Evolutionary conservation across 2,888 invertebrate species (phyloP).

Genomic region (Sinhomidia bicolor): DNA sequence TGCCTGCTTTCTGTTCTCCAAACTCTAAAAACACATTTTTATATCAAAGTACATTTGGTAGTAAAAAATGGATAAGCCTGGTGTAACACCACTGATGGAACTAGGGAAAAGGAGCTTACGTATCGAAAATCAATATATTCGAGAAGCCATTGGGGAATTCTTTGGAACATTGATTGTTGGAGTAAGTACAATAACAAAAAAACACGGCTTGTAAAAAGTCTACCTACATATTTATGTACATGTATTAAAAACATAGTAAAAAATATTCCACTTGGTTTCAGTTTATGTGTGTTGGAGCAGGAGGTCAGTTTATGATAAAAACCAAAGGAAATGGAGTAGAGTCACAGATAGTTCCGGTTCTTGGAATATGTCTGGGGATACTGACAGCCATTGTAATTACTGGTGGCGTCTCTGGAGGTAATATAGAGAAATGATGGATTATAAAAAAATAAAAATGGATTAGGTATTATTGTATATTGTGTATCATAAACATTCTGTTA

Average conservation of each 20-base stretch:
- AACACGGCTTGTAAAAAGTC: too few relatives aligned
- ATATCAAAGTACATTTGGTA: too few relatives aligned
- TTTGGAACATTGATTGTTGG: constrained; percentile 75
- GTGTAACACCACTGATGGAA: constrained; percentile 69
- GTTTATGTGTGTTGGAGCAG: constrained; percentile 77
- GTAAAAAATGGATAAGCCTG: constrained; percentile 54
- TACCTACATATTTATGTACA: background rate
- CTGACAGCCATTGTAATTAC: constrained; percentile 71
- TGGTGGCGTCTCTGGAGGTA: constrained; percentile 76
- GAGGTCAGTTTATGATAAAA: constrained; percentile 20
- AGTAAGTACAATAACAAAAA: too few relatives aligned
- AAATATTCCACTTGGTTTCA: too few relatives aligned
- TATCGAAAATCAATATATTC: constrained; percentile 68
- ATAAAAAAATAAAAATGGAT: too few relatives aligned
- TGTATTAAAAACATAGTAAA: background rate
- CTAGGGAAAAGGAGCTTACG: constrained; percentile 60
- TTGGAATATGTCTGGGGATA: constrained; percentile 76
- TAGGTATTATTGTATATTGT: too few relatives aligned
- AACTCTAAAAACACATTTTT: too few relatives aligned
- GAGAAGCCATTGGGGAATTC: constrained; percentile 73
- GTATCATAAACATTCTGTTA: too few relatives aligned
- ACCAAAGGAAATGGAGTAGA: constrained; percentile 19
- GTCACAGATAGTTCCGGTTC: constrained; percentile 58
- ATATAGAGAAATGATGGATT: too few relatives aligned
- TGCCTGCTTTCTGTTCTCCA: too few relatives aligned